Conservation (phyloP, 2,113 vertebrate genomes). For the Perca fluviatilis region DNA sequence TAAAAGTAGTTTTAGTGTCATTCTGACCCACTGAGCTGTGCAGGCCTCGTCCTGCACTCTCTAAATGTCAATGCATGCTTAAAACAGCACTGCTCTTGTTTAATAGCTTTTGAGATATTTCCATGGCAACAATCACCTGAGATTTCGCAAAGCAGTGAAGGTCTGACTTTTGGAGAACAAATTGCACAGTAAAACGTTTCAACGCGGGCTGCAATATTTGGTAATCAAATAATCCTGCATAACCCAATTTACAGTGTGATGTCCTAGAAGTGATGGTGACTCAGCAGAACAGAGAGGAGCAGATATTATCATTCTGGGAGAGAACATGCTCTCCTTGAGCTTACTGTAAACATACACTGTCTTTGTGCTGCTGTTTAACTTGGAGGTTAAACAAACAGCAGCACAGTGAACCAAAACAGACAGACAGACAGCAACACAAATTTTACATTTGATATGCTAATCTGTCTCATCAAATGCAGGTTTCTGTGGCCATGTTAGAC, state of each 20-base stretch:
- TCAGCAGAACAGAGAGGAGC: constrained; percentile 66
- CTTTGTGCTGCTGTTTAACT: constrained; percentile 13
- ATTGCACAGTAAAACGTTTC: not conserved
- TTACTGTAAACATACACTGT: not conserved
- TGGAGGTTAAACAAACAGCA: constrained; percentile 4
- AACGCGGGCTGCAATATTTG: constrained; percentile 19
- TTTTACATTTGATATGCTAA: not conserved
- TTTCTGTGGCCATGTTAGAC: not conserved
- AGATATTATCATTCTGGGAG: constrained; percentile 22
- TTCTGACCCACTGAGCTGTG: constrained; percentile 7
- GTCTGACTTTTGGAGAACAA: not conserved
- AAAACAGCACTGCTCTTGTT: not conserved
- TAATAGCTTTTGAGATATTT: not conserved
- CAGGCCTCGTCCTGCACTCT: constrained; percentile 13
- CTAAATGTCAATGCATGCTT: constrained; percentile 29
- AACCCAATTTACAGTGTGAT: constrained; percentile 57
- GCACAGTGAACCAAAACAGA: not conserved
- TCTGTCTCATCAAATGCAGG: not conserved
- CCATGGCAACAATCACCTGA: constrained; percentile 40
- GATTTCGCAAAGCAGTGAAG: not conserved
- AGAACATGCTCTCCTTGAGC: constrained; percentile 21
- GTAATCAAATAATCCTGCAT: constrained; percentile 44
- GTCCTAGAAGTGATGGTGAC: constrained; percentile 66
- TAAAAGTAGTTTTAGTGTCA: not conserved
- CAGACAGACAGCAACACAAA: not conserved